Percentiles rank a stretch among this genome's conserved stretches.
These are phyloP conservation scores for Lophotriccus pileatus DNA, from an alignment of 2,797 vertebrate genomes.

Conservation along the genomic window DNA sequence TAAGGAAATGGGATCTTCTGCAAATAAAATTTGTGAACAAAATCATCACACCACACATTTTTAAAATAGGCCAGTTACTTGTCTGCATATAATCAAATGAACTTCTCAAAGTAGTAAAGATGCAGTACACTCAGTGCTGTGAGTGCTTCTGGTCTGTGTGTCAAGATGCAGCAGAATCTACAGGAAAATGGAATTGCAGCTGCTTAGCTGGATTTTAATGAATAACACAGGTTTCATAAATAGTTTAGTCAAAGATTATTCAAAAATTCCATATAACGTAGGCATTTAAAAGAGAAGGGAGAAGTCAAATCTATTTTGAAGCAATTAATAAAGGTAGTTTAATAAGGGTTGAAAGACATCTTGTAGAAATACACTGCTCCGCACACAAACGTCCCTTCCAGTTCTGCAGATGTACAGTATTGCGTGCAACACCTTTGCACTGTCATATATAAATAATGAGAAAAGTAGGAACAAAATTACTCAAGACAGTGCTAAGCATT, in stretches of 20 bases:
- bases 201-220: not conserved
- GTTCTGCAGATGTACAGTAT: not conserved
- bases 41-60: not conserved
- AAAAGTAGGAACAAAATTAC: not conserved
- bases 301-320: not conserved
- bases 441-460: not conserved
- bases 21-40: not conserved
- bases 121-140: fast-evolving
- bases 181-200: not conserved
- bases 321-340: not conserved
- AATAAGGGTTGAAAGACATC: not conserved
- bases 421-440: fast-evolving
- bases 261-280: not conserved
- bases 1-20: not conserved
- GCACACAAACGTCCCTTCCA: fast-evolving
- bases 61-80: not conserved
- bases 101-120: not conserved
- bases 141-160: not conserved
- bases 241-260: not conserved
- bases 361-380: not conserved
- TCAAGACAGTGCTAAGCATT: not conserved
- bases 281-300: not conserved
- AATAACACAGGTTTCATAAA: not conserved
- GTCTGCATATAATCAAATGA: not conserved
- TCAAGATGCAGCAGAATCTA: not conserved